Conservation (phyloP, 2,888 invertebrate genomes). For the Anthrax anthrax region DNA sequence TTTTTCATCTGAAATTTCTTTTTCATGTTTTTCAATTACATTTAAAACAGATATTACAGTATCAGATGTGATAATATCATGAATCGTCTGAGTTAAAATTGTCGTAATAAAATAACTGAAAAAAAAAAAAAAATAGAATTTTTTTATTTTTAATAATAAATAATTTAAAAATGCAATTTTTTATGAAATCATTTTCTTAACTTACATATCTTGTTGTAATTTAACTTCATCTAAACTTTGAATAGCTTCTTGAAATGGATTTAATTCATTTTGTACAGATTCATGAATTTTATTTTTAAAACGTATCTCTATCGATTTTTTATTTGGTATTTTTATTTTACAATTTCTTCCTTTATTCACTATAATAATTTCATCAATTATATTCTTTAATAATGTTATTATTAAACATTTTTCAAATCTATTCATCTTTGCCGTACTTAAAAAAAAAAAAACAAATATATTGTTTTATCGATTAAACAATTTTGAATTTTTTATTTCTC, state of each 20-base stretch:
- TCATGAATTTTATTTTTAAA: slow-evolving; percentile 9
- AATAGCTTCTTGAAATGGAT: slow-evolving; percentile 8
- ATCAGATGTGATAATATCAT: slow-evolving; percentile 3
- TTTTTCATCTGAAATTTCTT: slow-evolving; percentile 7
- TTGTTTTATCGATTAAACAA: too few relatives aligned
- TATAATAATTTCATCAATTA: slow-evolving; percentile 8
- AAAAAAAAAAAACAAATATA: too few relatives aligned
- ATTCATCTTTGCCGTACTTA: slow-evolving; percentile 4
- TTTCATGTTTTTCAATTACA: not conserved
- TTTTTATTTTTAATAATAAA: too few relatives aligned
- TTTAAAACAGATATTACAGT: slow-evolving; percentile 1
- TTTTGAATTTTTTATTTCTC: too few relatives aligned
- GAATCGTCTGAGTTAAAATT: slow-evolving; percentile 2
- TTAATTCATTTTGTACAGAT: slow-evolving; percentile 8
- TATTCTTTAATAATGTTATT: slow-evolving; percentile 2
- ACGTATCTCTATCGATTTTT: slow-evolving; percentile 4
- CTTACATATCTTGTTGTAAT: slow-evolving; percentile 10
- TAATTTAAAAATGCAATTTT: not conserved
- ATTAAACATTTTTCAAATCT: slow-evolving; percentile 1
- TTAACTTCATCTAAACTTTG: slow-evolving; percentile 7
- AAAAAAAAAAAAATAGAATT: not conserved
- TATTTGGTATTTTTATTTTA: not conserved
- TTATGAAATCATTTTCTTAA: not conserved
- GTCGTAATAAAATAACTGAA: slow-evolving; percentile 6
- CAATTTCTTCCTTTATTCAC: slow-evolving; percentile 7